Base-by-base conservation (phyloP, 1,140 invertebrate species). In the Propsilocerus akamusi region DNA sequence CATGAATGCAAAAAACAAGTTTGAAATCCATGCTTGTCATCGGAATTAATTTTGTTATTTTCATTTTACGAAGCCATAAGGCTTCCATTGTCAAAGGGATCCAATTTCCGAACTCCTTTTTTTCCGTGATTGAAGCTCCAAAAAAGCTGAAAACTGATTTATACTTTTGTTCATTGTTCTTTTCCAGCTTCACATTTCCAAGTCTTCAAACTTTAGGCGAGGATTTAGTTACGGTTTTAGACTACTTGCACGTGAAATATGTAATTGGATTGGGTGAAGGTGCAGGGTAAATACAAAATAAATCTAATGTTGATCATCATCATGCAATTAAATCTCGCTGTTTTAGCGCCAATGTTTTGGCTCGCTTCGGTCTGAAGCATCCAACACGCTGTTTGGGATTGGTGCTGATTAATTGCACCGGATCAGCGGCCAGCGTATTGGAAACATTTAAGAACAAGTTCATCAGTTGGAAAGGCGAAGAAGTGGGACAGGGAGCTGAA, bases 251-350 rank as follows among this genome's bases (percentile, higher is more conserved):
- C 55, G 74, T 83, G 5, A 77, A 78, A 52, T 81, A 81, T 62
- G 85, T 86, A 1, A 81, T 93, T 46, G 83, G 85, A 5, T 67
- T 93, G 14, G 89, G 89, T 11, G 89, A 91, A 66, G 89, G 89
- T 5, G 88, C 87, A 5, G 89, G 34, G 34, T 41, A 41, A 41
- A 20, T 6, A 17, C 34, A 41, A 20, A 30, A 8, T 41, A n/a
- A 41, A 20, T 41, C 22, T 17, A 41, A 41, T 41, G n/a, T 41
- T 5, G 17, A 4, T 7, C 10, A 41, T 17, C 5, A 41, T 41
- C 11, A 20, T 17, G 14, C 6, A 20, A 5, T 41, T 20, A 11
- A 37, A 20, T 4, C 17, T 41, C n/a, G n/a, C n/a, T n/a, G n/a
- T n/a, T 41, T 8, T 17, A 41, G 89, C 1, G 86, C 88, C 22